These are phyloP conservation scores for Pollimyrus isidori DNA, from an alignment of 2,113 vertebrate species.

Conservation along the genomic window DNA sequence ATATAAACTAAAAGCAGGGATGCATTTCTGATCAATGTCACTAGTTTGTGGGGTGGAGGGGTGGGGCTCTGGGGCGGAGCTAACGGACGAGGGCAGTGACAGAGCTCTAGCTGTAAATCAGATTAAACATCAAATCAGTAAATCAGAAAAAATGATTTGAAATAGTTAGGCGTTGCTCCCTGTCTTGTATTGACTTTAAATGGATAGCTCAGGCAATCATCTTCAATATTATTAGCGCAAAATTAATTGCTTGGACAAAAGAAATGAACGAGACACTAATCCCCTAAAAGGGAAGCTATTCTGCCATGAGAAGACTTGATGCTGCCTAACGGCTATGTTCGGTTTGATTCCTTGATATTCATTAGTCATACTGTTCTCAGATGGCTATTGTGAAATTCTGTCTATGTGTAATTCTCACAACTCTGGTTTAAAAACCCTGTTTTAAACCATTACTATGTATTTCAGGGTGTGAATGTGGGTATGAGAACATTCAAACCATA, in stretches of 20 bases:
- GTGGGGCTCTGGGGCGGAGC: background rate
- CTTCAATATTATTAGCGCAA: constrained; percentile 17
- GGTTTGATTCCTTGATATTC: background rate
- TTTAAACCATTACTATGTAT: background rate
- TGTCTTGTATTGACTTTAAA: background rate
- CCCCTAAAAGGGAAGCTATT: constrained; percentile 8
- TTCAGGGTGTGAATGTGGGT: background rate
- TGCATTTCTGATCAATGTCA: background rate
- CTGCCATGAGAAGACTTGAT: constrained; percentile 7
- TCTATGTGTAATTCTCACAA: background rate
- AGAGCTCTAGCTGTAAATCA: background rate
- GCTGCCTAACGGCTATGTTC: constrained; percentile 1
- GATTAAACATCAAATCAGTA: constrained; percentile 9
- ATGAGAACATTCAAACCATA: background rate
- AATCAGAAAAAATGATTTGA: constrained; percentile 12
- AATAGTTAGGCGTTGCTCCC: constrained; percentile 3
- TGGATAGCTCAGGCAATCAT: background rate
- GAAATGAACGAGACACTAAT: constrained; percentile 16
- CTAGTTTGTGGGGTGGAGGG: background rate
- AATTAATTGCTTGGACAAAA: constrained; percentile 21
- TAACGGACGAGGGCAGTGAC: background rate
- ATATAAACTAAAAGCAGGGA: background rate
- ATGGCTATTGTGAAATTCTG: background rate
- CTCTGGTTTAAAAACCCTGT: background rate
- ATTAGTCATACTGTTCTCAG: background rate